phyloP scores from a whole-genome alignment of 2,797 vertebrate species.

The Spondyliosoma cantharus region DNA sequence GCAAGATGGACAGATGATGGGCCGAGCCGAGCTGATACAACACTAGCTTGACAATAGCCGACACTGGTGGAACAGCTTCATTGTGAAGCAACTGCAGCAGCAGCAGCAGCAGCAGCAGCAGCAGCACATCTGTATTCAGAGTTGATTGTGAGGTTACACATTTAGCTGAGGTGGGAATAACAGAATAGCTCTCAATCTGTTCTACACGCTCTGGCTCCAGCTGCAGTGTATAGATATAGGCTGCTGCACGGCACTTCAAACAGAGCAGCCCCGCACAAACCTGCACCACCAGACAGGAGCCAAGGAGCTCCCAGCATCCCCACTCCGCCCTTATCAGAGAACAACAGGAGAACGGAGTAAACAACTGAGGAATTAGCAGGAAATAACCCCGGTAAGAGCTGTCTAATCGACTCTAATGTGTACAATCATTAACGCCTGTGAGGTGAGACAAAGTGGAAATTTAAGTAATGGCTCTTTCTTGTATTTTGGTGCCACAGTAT shows the following conservation, averaged over 20 bases:
- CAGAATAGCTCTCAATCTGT: conserved; percentile 61
- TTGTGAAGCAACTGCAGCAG: conserved; percentile 47
- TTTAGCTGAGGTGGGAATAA: conserved; percentile 64
- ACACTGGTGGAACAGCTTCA: conserved; percentile 68
- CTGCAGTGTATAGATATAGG: conserved; percentile 78
- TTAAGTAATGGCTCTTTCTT: neutral
- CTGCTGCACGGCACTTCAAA: conserved; percentile 75
- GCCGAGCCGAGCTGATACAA: conserved; percentile 65
- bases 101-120: neutral
- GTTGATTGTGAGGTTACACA: conserved; percentile 44
- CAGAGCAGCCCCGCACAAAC: conserved; percentile 51
- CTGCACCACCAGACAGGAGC: conserved; percentile 45
- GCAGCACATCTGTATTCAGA: conserved; percentile 62
- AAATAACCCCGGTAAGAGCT: conserved; percentile 63
- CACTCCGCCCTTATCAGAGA: conserved; percentile 78
- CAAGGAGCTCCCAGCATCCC: conserved; percentile 36
- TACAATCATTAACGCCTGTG: conserved; percentile 21
- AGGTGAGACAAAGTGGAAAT: conserved; percentile 5
- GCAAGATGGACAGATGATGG: conserved; percentile 58
- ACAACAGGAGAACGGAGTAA: conserved; percentile 73
- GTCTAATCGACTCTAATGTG: conserved; percentile 59
- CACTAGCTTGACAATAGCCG: conserved; percentile 71
- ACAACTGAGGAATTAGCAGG: conserved; percentile 67
- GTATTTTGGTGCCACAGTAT: neutral
- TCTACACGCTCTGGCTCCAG: conserved; percentile 56